These are phyloP conservation scores for Drosophila ezoana DNA, from an alignment of 2,888 invertebrate species.

Conservation along the genomic window DNA sequence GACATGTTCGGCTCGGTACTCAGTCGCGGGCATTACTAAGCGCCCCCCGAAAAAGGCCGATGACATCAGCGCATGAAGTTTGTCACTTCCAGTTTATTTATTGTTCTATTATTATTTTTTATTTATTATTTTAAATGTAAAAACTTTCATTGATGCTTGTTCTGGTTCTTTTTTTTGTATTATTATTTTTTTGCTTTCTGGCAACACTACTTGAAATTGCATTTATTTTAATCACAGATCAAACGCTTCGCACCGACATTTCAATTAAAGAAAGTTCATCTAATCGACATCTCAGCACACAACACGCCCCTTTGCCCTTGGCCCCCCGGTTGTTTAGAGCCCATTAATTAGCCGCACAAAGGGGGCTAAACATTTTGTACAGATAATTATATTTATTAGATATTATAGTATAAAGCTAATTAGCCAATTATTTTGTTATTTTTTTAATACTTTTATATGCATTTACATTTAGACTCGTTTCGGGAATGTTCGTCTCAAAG, in stretches of 20 bases:
- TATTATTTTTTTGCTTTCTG: constrained; percentile 10
- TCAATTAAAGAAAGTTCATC: constrained; percentile 39
- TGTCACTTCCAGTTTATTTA: neutral
- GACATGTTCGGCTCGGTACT: neutral
- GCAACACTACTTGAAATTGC: constrained; percentile 34
- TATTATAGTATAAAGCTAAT: neutral
- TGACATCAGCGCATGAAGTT: constrained; percentile 49
- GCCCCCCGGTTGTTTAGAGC: too few species aligned
- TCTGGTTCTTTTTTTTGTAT: neutral
- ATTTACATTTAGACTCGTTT: too few species aligned
- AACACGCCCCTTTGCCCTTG: neutral
- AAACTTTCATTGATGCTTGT: neutral
- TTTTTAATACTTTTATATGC: too few species aligned
- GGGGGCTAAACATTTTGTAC: neutral
- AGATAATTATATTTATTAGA: neutral
- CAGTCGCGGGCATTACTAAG: constrained; percentile 1
- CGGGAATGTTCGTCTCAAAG: too few species aligned
- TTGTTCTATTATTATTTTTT: neutral
- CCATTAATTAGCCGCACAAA: neutral
- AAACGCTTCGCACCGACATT: constrained; percentile 27
- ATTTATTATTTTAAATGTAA: neutral
- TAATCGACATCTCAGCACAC: constrained; percentile 9
- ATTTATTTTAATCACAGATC: constrained; percentile 17
- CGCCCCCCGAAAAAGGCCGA: constrained; percentile 21
- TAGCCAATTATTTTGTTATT: too few species aligned